phyloP scores from a whole-genome alignment of 2,888 invertebrate genomes.

The Lasioglossum pauxillum region DNA sequence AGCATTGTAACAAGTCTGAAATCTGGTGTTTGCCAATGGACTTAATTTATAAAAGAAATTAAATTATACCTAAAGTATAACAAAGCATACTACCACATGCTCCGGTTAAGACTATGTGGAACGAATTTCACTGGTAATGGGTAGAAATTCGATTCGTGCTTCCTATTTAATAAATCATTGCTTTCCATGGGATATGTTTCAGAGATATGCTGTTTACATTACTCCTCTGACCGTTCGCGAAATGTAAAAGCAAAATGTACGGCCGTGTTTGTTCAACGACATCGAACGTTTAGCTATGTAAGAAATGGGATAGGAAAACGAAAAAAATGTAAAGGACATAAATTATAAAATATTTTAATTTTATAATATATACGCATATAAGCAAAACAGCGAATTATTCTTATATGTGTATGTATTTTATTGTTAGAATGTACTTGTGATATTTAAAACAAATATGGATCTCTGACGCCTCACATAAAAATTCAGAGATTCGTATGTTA shows the following conservation, averaged over 20 bases:
- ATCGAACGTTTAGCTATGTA: conserved; percentile 19
- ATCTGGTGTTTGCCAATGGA: conserved; percentile 49
- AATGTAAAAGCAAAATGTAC: conserved; percentile 33
- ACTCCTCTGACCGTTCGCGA: conserved; percentile 22
- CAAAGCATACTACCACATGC: conserved; percentile 44
- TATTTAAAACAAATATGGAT: conserved; percentile 41
- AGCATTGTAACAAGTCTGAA: conserved; percentile 23
- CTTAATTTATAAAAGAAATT: conserved; percentile 61
- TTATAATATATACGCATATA: conserved; percentile 59
- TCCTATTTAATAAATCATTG: conserved; percentile 64
- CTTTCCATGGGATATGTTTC: conserved; percentile 45
- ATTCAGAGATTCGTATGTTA: conserved; percentile 57
- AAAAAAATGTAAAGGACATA: conserved; percentile 45
- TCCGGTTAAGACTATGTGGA: conserved; percentile 47
- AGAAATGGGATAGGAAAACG: conserved; percentile 31
- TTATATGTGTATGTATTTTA: conserved; percentile 52
- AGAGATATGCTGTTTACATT: conserved; percentile 33
- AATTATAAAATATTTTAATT: conserved; percentile 67
- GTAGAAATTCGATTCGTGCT: conserved; percentile 63
- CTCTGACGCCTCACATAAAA: conserved; percentile 34
- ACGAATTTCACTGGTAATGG: conserved; percentile 45
- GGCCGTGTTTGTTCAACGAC: conserved; percentile 17
- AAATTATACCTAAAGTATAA: conserved; percentile 57
- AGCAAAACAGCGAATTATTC: conserved; percentile 30
- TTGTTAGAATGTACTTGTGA: conserved; percentile 58